These are phyloP conservation scores for Tauraco hartlaubi DNA, from an alignment of 2,797 vertebrate species.

Conservation along the genomic window DNA sequence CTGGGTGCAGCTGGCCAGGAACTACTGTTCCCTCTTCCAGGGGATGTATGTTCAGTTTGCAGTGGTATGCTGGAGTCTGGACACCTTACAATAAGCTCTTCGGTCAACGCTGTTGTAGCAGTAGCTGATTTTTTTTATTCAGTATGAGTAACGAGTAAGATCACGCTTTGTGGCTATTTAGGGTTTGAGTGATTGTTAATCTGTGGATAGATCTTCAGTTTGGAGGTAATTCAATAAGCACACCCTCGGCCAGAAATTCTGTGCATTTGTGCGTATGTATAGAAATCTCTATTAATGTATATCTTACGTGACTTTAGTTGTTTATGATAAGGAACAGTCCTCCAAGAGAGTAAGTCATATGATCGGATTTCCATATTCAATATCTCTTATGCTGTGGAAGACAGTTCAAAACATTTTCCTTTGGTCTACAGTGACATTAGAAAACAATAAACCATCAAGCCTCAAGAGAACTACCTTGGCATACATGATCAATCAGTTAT, in stretches of 20 bases:
- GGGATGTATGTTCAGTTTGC: background rate
- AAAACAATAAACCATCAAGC: background rate
- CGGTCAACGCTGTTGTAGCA: background rate
- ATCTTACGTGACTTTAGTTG: background rate
- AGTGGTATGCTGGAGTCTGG: rapidly evolving
- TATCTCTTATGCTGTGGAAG: background rate
- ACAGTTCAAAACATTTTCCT: conserved; percentile 4
- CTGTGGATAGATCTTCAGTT: background rate
- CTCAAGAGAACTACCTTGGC: conserved; percentile 31
- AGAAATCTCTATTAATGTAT: background rate
- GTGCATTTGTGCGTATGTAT: background rate
- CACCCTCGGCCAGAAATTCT: background rate
- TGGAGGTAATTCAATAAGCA: background rate
- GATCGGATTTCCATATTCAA: background rate
- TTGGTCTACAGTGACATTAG: conserved; percentile 33
- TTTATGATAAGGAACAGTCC: background rate
- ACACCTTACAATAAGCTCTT: background rate
- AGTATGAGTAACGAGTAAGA: background rate
- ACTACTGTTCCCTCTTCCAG: background rate
- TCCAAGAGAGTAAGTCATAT: background rate
- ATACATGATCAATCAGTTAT: background rate
- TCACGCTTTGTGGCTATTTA: background rate
- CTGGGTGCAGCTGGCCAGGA: background rate
- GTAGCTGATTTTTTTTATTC: background rate
- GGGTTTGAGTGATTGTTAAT: background rate